Conservation (phyloP, 64 coral and sea anemone genomes). For the Anthopleura sola region DNA sequence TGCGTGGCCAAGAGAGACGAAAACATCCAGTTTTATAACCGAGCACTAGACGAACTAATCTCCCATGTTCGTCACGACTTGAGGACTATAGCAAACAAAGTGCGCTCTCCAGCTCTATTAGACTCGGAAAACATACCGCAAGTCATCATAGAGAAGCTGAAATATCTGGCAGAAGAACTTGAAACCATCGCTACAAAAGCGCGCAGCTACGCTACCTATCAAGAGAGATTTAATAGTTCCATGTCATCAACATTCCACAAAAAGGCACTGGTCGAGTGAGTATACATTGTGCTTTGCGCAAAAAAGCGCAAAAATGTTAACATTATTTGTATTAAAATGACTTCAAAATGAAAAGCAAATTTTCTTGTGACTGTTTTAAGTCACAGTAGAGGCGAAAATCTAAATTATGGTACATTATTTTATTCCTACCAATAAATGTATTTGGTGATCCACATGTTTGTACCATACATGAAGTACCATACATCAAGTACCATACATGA, state of each 20-base stretch:
- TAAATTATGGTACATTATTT: too few relatives aligned
- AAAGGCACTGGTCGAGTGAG: slow-evolving; percentile 78
- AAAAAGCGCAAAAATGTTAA: too few relatives aligned
- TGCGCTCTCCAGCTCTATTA: slow-evolving; percentile 64
- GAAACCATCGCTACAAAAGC: slow-evolving; percentile 60
- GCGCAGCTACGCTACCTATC: slow-evolving; percentile 70
- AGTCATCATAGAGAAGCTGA: slow-evolving; percentile 81
- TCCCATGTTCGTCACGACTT: slow-evolving; percentile 69
- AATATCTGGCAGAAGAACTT: slow-evolving; percentile 75
- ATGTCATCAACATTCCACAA: slow-evolving; percentile 83
- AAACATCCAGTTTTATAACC: slow-evolving; percentile 74
- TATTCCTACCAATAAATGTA: too few relatives aligned
- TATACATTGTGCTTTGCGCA: background rate
- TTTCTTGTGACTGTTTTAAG: too few relatives aligned
- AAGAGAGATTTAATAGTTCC: slow-evolving; percentile 85
- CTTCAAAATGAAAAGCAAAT: too few relatives aligned
- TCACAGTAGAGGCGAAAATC: too few relatives aligned
- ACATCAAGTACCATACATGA: too few relatives aligned
- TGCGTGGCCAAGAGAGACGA: slow-evolving; percentile 93
- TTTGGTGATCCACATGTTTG: too few relatives aligned
- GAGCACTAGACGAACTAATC: slow-evolving; percentile 75
- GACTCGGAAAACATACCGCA: slow-evolving; percentile 86
- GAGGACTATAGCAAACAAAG: slow-evolving; percentile 75
- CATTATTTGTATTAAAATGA: too few relatives aligned
- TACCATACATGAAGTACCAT: too few relatives aligned